Evolutionary conservation across 35 echinoderm and acorn worm genomes (phyloP), one percentile per base, ranked within the genome.

Genomic region (Apostichopus japonicus): DNA sequence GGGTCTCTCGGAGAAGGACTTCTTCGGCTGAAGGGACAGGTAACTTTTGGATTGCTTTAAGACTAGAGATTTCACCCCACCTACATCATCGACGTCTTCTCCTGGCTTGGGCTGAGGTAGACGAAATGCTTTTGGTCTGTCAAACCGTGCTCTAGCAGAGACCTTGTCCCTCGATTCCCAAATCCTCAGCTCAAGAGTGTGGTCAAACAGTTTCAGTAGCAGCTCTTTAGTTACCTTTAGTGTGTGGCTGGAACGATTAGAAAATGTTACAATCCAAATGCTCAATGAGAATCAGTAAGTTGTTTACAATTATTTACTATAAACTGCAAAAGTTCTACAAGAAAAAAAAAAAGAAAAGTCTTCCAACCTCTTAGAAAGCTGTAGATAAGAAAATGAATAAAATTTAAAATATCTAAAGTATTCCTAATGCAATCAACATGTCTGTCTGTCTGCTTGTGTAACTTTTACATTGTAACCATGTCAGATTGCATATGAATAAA

Each of bases 1-100:
- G 16, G 97, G 97, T 56, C 97, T 72, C 53, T 96, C 95, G 10
- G 91, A 62, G 82, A 94, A 94, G 1, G 95, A 99, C 72, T 99
- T 99, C 91, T 93, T 96, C 5, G 97, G 97, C 70, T 99, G 97
- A 71, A 99, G 88, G 15, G 97, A 83, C 81, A 96, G 90, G 82
- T 94, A 99, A 87, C 97, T 99, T 65, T 91, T 82, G 6, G 97
- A 99, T 79, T 99, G 97, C 87, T 99, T 99, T 79, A 99, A 86
- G 21, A 99, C 97, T 51, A 99, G 90, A 4, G 97, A 96, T 10
- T 93, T 82, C 25, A 99, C 97, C 10, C 97, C 97, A 23, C 97
- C 97, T 4, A 99, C 94, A 73, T 99, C 97, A 3, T 96, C 93
- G 7, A 59, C 91, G 78, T 99, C 97, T 84, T 99, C 97, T 77